Evolutionary conservation across 2,888 invertebrate genomes (phyloP).

Genomic region (Crepidodera aurea): DNA sequence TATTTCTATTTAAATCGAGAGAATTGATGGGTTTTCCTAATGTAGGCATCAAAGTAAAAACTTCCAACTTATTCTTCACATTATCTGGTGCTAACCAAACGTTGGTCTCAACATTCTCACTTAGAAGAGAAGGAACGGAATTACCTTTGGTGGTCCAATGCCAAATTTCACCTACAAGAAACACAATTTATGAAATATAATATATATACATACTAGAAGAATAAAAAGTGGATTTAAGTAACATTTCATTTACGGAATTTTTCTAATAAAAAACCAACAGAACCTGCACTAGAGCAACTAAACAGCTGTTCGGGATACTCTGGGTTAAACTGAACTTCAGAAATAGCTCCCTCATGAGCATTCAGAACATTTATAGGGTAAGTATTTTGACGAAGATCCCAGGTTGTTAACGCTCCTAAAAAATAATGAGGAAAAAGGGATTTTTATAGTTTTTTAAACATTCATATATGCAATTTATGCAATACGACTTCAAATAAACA

Average conservation of each 20-base stretch:
- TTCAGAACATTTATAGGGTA: slow-evolving; percentile 84
- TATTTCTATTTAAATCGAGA: slow-evolving; percentile 78
- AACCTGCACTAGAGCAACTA: slow-evolving; percentile 76
- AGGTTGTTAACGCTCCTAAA: slow-evolving; percentile 77
- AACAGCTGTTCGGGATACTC: slow-evolving; percentile 85
- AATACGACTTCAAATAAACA: too few species aligned
- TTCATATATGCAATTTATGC: too few species aligned
- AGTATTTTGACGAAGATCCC: slow-evolving; percentile 87
- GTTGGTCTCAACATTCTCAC: slow-evolving; percentile 55
- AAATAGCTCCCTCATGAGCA: slow-evolving; percentile 78
- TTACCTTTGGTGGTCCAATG: slow-evolving; percentile 79
- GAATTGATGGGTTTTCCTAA: slow-evolving; percentile 84
- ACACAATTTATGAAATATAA: background rate
- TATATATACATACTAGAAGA: background rate
- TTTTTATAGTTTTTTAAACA: too few species aligned
- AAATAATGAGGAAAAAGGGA: too few species aligned
- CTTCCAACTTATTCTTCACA: slow-evolving; percentile 73
- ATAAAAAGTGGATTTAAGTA: too few species aligned
- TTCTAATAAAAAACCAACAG: too few species aligned
- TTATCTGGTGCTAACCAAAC: slow-evolving; percentile 76
- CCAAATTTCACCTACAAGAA: slow-evolving; percentile 75
- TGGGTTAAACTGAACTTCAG: slow-evolving; percentile 89
- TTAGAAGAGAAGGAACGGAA: slow-evolving; percentile 28
- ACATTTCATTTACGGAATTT: too few species aligned
- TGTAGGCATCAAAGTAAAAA: slow-evolving; percentile 76